phyloP scores from a whole-genome alignment of 2,888 invertebrate species.

The Nephrotoma appendiculata region DNA sequence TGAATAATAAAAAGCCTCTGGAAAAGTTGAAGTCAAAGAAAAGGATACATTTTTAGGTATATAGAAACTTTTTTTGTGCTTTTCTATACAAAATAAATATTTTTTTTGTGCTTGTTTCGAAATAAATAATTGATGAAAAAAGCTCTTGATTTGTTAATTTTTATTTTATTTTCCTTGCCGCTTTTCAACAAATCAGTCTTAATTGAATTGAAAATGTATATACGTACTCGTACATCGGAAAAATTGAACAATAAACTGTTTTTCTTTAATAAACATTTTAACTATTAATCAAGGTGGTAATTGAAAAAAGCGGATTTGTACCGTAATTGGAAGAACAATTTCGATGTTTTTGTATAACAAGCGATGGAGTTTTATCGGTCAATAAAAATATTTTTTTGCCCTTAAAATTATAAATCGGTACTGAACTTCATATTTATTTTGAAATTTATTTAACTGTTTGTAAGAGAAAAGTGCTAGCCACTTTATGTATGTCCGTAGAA shows the following conservation, averaged over 20 bases:
- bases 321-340: no score
- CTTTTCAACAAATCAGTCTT: not conserved
- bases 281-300: not conserved
- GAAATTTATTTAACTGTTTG: no score
- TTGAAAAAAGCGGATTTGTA: not conserved
- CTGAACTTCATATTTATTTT: no score
- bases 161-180: not conserved
- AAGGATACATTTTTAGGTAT: not conserved
- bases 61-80: not conserved
- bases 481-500: no score
- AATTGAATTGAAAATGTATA: not conserved
- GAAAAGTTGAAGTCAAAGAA: not conserved
- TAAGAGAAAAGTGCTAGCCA: no score
- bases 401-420: no score
- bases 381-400: no score
- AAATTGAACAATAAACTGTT: not conserved
- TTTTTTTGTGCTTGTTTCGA: not conserved
- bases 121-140: not conserved
- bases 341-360: no score
- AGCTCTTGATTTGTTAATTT: not conserved
- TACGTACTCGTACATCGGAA: not conserved
- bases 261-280: not conserved
- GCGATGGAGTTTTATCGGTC: no score
- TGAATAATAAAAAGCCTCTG: not conserved
- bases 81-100: not conserved